These are phyloP conservation scores for Mycalesis mineus DNA, from an alignment of 2,888 invertebrate genomes.

Conservation along the genomic window DNA sequence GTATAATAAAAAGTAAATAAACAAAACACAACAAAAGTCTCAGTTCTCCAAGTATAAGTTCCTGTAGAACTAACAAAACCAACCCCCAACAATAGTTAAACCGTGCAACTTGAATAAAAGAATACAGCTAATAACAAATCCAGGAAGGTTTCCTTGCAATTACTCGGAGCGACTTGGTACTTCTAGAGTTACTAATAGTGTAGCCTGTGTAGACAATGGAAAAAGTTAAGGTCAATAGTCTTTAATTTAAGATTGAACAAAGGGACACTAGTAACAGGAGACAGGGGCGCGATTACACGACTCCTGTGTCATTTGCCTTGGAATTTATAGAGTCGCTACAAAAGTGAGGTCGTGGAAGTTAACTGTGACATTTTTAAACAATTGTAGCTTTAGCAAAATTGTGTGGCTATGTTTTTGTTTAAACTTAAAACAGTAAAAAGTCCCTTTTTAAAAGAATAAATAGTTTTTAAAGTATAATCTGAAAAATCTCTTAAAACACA, in stretches of 20 bases:
- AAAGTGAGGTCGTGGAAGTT: not conserved
- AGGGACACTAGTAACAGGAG: constrained; percentile 63
- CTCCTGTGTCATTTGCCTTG: constrained; percentile 37
- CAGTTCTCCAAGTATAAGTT: constrained; percentile 3
- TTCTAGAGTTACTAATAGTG: constrained; percentile 48
- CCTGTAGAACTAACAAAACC: constrained; percentile 13
- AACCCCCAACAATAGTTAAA: constrained; percentile 15
- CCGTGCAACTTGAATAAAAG: constrained; percentile 21
- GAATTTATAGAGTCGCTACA: constrained; percentile 40
- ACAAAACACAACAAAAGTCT: not conserved
- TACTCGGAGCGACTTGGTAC: constrained; percentile 24
- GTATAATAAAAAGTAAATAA: not conserved
- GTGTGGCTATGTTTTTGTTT: no score
- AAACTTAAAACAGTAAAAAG: no score
- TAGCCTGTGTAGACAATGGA: constrained; percentile 38
- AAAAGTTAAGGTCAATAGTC: constrained; percentile 64
- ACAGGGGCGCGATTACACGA: constrained; percentile 55
- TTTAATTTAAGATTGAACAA: constrained; percentile 68
- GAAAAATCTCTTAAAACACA: no score
- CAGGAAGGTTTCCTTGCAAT: constrained; percentile 27
- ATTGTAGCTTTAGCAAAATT: no score
- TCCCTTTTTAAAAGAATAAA: no score
- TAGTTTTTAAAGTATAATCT: no score
- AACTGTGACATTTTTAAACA: not conserved
- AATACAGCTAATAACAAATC: constrained; percentile 25